Base-by-base conservation (phyloP, 2,113 vertebrate genomes). In the Anser cygnoides region DNA sequence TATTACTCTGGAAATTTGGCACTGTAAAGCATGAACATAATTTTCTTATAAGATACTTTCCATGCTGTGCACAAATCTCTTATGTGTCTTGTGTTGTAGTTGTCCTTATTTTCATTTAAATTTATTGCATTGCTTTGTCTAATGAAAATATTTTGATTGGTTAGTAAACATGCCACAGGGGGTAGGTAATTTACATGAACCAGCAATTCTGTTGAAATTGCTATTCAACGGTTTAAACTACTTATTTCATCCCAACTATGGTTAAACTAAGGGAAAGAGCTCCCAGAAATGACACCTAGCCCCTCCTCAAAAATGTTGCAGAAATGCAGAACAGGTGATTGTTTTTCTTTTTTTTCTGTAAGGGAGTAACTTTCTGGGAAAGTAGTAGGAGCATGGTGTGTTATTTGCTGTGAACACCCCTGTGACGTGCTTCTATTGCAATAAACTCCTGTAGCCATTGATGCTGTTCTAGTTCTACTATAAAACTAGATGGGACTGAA, bases 91-190 rank as follows among this genome's bases (percentile, higher is more conserved):
- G 35, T 87, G 49, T 63, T 94, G 84, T 74, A 33, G n/a, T 49
- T 92, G 87, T 90, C 74, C 82, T 82, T 96, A 79, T 96, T 97
- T 96, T 91, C 84, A 93, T 96, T 97, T 96, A 86, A 90, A 97
- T 97, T 97, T 97, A 87, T 92, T 93, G 81, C 67, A 72, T 52
- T 72, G 78, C 78, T 96, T 97, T 96, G 84, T 97, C 87, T 95
- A 89, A 94, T 84, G 82, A 94, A 97, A 95, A 92, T 95, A 92
- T 95, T 96, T 94, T 94, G 94, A 85, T 89, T 93, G 92, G 87
- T 95, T 97, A 83, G 82, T 97, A 97, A 96, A 96, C 92, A 97
- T 92, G 82, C 93, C 80, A 86, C 33, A 86, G 89, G 77, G 81
- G 75, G 90, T 84, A 85, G 62, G 41, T 93, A 85, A 96, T 97